phyloP scores from a whole-genome alignment of 2,888 invertebrate species.

The Hemistola chrysoprasaria region DNA sequence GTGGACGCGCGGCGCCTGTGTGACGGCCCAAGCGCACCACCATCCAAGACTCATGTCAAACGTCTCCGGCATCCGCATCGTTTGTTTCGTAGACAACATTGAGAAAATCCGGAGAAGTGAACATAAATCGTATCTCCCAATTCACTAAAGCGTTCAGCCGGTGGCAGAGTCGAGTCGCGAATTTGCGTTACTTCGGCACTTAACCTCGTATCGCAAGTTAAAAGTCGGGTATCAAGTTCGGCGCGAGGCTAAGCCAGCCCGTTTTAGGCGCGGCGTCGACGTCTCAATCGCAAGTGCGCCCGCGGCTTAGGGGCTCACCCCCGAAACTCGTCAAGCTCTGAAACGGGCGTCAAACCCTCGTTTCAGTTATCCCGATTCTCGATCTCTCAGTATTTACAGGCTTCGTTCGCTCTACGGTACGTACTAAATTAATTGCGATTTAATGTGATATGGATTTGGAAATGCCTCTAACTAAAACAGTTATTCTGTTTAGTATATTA shows the following conservation, averaged over 20 bases:
- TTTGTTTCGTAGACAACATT: conserved; percentile 43
- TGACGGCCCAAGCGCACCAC: conserved; percentile 45
- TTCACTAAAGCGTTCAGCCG: conserved; percentile 40
- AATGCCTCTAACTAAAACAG: background rate
- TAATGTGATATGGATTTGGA: no score
- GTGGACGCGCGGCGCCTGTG: conserved; percentile 53
- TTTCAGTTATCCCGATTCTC: conserved; percentile 63
- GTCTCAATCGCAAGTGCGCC: conserved; percentile 69
- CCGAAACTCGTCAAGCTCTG: conserved; percentile 52
- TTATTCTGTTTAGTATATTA: no score
- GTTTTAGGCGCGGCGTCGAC: conserved; percentile 67
- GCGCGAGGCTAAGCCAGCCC: conserved; percentile 67
- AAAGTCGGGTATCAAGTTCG: conserved; percentile 68
- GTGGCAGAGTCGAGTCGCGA: conserved; percentile 53
- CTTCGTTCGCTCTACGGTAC: conserved; percentile 15
- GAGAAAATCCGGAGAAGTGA: conserved; percentile 35
- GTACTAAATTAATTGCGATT: conserved; percentile 22
- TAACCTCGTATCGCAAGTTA: conserved; percentile 74
- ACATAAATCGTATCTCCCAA: conserved; percentile 46
- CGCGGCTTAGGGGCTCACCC: conserved; percentile 67
- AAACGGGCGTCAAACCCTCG: conserved; percentile 68
- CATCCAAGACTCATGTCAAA: conserved; percentile 58
- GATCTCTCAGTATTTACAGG: conserved; percentile 49
- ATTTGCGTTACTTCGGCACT: conserved; percentile 75
- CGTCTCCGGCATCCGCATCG: conserved; percentile 50